Conservation (phyloP, 92 coral and sea anemone genomes). For the Phenganax marumi region DNA sequence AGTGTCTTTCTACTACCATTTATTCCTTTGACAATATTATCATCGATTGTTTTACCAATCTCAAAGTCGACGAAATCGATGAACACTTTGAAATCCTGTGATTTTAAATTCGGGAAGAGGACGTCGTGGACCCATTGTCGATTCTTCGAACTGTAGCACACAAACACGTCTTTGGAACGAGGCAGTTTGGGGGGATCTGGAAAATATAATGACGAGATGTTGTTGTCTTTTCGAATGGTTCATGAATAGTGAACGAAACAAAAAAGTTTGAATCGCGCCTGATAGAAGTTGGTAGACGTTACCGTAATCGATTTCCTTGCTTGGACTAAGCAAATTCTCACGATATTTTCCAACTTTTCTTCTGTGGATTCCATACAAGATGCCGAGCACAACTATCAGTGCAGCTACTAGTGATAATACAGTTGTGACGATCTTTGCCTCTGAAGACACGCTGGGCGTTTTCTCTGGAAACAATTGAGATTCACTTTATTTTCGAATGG, state of each 20-base stretch:
- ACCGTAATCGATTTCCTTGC: neutral
- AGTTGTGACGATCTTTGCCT: neutral
- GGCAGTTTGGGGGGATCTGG: slow-evolving; percentile 3
- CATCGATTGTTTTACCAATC: slow-evolving; percentile 13
- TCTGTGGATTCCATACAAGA: neutral
- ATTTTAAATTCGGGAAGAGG: slow-evolving; percentile 8
- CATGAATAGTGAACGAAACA: neutral
- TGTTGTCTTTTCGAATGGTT: neutral
- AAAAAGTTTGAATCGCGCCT: neutral
- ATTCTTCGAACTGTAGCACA: slow-evolving; percentile 44
- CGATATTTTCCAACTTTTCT: slow-evolving; percentile 8
- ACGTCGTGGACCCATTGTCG: slow-evolving; percentile 22
- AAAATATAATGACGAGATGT: neutral
- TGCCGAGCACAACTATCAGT: neutral
- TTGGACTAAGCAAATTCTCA: neutral
- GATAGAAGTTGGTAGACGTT: neutral
- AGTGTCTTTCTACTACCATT: slow-evolving; percentile 33
- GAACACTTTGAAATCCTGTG: slow-evolving; percentile 6
- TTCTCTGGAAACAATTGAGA: neutral
- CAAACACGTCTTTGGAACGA: slow-evolving; percentile 30
- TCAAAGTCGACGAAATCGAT: slow-evolving; percentile 39
- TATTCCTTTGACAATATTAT: slow-evolving; percentile 24
- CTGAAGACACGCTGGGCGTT: neutral
- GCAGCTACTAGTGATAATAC: neutral
- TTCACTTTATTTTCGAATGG: no score